Conservation (phyloP, 2,113 vertebrate genomes). For the Phocoena phocoena region DNA sequence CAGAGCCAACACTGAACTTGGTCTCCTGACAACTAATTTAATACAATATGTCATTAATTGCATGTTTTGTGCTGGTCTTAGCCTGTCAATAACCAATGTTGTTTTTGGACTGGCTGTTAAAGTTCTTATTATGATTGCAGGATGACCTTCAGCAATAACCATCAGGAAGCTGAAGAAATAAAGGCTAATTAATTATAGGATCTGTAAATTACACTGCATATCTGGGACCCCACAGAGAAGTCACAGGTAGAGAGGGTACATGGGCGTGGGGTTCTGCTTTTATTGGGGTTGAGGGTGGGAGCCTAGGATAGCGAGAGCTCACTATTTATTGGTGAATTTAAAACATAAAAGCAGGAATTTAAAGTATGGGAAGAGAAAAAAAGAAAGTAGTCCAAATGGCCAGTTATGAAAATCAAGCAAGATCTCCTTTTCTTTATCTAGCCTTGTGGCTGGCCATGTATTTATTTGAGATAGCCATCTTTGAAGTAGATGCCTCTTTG, state of each 20-base stretch:
- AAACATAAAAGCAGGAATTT: not conserved
- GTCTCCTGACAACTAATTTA: not conserved
- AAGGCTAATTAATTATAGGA: not conserved
- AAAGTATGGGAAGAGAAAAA: not conserved
- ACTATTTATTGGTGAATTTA: not conserved
- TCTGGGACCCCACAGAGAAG: not conserved
- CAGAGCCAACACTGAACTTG: not conserved
- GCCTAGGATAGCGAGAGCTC: not conserved
- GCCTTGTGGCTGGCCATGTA: not conserved
- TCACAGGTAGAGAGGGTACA: not conserved
- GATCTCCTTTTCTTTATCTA: not conserved
- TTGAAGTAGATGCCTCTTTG: too few species aligned
- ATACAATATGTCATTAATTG: not conserved
- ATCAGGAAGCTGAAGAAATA: not conserved
- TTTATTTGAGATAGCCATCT: not conserved
- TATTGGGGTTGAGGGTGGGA: not conserved
- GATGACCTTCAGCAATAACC: not conserved
- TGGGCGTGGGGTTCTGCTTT: not conserved
- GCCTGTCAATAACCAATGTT: not conserved
- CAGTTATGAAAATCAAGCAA: not conserved
- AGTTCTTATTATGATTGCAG: not conserved
- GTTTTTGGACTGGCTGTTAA: not conserved
- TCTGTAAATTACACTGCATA: not conserved
- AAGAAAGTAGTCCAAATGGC: not conserved
- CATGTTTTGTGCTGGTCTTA: not conserved